These are phyloP conservation scores for Neolamprologus cancellatus DNA, from an alignment of 2,113 vertebrate genomes.

Conservation along the genomic window DNA sequence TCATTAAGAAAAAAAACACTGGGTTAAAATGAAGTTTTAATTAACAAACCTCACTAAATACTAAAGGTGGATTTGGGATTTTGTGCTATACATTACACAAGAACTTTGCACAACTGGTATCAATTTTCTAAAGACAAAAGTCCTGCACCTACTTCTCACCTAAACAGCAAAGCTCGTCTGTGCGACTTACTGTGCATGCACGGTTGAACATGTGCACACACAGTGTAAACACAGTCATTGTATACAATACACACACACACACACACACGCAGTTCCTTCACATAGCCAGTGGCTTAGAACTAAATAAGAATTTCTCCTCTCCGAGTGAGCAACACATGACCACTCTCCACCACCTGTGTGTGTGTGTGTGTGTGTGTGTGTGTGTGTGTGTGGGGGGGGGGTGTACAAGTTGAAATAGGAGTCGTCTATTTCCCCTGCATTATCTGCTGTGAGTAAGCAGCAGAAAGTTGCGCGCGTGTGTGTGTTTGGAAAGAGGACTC, in stretches of 20 bases:
- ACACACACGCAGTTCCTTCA: not conserved
- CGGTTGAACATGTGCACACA: slow-evolving; percentile 25
- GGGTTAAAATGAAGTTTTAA: too few relatives aligned
- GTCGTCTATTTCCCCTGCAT: slow-evolving; percentile 2
- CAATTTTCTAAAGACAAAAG: not conserved
- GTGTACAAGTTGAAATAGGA: slow-evolving; percentile 12
- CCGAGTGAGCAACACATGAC: slow-evolving; percentile 29
- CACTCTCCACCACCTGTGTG: slow-evolving; percentile 41
- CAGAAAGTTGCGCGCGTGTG: not conserved
- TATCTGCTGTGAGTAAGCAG: slow-evolving; percentile 17
- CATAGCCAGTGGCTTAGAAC: slow-evolving; percentile 26
- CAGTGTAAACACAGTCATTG: slow-evolving; percentile 49
- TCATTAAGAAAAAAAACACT: not conserved
- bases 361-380: not conserved
- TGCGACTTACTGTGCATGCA: slow-evolving; percentile 4
- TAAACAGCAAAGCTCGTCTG: slow-evolving; percentile 2
- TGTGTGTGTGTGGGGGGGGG: too few relatives aligned
- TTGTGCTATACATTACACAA: not conserved
- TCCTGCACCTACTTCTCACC: not conserved
- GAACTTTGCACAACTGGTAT: not conserved
- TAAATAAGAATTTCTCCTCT: slow-evolving; percentile 38
- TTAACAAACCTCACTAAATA: not conserved
- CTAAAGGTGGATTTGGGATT: not conserved
- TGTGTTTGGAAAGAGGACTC: not conserved
- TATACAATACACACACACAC: slow-evolving; percentile 26